Percentiles rank a stretch among this genome's conserved stretches.
phyloP scores from a whole-genome alignment of 2,113 vertebrate genomes.

The Elaphurus davidianus region DNA sequence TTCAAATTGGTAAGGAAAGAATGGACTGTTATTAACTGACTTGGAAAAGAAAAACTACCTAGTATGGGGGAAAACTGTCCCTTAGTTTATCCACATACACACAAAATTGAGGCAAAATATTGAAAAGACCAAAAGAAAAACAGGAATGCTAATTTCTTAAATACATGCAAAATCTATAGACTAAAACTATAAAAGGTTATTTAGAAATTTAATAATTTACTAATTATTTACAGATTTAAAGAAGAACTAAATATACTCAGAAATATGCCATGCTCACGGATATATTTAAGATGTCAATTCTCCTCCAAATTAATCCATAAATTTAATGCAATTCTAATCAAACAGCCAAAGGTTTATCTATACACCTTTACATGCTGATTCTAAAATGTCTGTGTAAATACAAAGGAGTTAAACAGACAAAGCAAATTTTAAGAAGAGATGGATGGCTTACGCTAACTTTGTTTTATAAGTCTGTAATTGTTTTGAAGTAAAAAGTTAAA shows the following conservation, averaged over 20 bases:
- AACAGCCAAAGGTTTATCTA: neutral
- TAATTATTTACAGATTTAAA: neutral
- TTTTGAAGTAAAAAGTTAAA: neutral
- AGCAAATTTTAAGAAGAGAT: neutral
- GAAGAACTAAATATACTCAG: neutral
- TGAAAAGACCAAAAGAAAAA: neutral
- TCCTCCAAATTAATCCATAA: neutral
- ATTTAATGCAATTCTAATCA: neutral
- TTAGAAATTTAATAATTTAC: neutral
- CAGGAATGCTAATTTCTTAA: neutral
- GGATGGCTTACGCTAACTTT: neutral
- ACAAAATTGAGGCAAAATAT: neutral
- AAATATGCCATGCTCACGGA: neutral
- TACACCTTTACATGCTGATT: neutral
- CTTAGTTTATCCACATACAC: neutral
- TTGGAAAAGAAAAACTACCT: neutral
- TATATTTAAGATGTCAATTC: neutral
- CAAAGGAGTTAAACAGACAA: neutral
- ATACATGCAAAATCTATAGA: neutral
- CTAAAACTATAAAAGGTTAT: neutral
- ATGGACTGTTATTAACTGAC: neutral
- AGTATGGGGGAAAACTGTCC: neutral
- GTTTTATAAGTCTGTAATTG: neutral
- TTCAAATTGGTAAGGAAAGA: neutral
- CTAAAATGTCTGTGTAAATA: neutral